Base-by-base conservation (phyloP, 2,113 vertebrate species). In the Plectropomus leopardus region DNA sequence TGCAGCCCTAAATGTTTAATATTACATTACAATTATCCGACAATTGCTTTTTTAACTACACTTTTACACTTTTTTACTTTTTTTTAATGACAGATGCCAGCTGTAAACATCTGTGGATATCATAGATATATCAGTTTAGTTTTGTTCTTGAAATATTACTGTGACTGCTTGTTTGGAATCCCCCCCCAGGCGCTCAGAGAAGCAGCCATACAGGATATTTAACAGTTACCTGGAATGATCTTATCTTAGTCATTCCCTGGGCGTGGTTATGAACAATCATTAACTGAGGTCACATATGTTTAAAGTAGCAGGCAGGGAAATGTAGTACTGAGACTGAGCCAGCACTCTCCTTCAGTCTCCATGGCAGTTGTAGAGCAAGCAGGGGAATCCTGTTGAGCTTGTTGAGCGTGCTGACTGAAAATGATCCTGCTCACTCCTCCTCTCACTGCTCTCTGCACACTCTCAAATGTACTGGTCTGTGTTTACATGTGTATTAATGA, bases 381-480 rank as follows among this genome's bases (percentile, higher is more conserved):
- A 21, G 0, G 84, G 80, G 80, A 85, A 87, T 86, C 74, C 78
- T 34, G 87, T 79, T 76, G 1, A 65, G 51, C 83, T 65, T 63
- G 83, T 84, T 63, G 19, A 45, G 34, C 69, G 8, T n/a, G 24
- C 61, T 58, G 50, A 58, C 59, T 77, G 42, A 67, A 45, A 76
- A 21, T 11, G 0, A 73, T 10, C 59, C 57, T 11, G 23, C 23
- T 72, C 32, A 21, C 42, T 67, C 72, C 57, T 76, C 67, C 63
- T 44, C 44, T 32, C 51, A 44, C 45, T 17, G 23, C 50, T 45
- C 17, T 15, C 36, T 40, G 36, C 36, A n/a, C 11, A 40, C 2
- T 9, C 44, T 9, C 16, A 21, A 6, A 3, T 51, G 21, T 42
- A 1, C 4, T 48, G 13, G 6, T 48, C 61, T 74, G 32, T 66